phyloP scores from a whole-genome alignment of 2,797 vertebrate species.

The Hafferia zeledoni region DNA sequence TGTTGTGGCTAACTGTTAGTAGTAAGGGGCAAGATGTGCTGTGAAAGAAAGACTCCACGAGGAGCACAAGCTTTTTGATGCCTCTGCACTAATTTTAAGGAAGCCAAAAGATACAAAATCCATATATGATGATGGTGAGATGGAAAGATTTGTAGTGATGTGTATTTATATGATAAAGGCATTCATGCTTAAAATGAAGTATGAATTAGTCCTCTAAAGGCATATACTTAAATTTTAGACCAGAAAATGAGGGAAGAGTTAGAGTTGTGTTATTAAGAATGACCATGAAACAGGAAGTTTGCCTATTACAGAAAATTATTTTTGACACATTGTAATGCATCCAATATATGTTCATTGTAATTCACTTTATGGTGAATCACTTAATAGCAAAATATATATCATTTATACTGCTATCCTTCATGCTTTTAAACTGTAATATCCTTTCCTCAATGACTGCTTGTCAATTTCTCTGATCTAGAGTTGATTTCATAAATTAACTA shows the following conservation, averaged over 20 bases:
- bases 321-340: slow-evolving; percentile 64
- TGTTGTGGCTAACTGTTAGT: not conserved
- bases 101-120: not conserved
- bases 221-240: not conserved
- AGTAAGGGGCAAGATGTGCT: not conserved
- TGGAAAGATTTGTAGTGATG: not conserved
- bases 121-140: not conserved
- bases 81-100: not conserved
- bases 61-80: not conserved
- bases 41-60: not conserved
- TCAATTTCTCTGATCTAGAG: slow-evolving; percentile 78
- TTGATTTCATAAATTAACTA: slow-evolving; percentile 80
- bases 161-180: not conserved
- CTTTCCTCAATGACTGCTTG: slow-evolving; percentile 75
- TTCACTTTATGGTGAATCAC: slow-evolving; percentile 70
- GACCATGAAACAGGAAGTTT: slow-evolving; percentile 68
- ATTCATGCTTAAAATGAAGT: not conserved
- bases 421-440: slow-evolving; percentile 76
- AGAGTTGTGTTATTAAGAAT: slow-evolving; percentile 14
- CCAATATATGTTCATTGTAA: slow-evolving; percentile 64
- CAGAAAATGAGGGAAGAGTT: not conserved
- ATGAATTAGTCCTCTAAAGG: not conserved
- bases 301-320: slow-evolving; percentile 47
- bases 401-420: slow-evolving; percentile 73
- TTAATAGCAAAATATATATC: slow-evolving; percentile 73